Evolutionary conservation across 2,888 invertebrate genomes (phyloP).

Genomic region (Mermis nigrescens): DNA sequence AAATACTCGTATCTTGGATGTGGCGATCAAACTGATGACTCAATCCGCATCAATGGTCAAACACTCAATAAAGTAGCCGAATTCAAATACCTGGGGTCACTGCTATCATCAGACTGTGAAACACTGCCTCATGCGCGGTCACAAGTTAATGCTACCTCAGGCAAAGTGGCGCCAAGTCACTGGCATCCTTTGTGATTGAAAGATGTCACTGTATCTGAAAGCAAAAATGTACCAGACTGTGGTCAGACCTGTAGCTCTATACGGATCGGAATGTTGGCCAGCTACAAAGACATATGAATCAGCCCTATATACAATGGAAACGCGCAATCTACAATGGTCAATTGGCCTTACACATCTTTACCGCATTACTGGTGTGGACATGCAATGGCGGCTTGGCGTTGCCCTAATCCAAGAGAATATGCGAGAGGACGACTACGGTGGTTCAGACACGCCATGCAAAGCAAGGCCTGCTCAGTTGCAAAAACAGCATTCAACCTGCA

Average conservation of each 20-base stretch:
- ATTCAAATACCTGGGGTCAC: background rate
- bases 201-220: background rate
- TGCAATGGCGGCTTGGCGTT: constrained; percentile 7
- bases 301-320: background rate
- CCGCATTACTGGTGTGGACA: constrained; percentile 9
- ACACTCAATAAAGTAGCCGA: background rate
- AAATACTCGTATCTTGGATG: background rate
- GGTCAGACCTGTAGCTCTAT: background rate
- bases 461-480: too few species aligned
- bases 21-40: background rate
- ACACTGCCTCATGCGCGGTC: too few species aligned
- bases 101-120: too few species aligned
- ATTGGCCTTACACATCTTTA: too few species aligned
- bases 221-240: background rate
- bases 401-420: too few species aligned
- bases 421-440: too few species aligned
- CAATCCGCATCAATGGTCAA: background rate
- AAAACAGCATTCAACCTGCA: too few species aligned
- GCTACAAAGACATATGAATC: background rate
- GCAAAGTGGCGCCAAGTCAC: background rate
- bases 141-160: background rate
- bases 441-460: too few species aligned
- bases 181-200: background rate
- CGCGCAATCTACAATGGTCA: too few species aligned
- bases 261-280: too few species aligned